A percentile compares a stretch with the other conserved stretches of the same genome.
Conservation (phyloP, 2,113 vertebrate species). For the Ctenodactylus gundi region DNA sequence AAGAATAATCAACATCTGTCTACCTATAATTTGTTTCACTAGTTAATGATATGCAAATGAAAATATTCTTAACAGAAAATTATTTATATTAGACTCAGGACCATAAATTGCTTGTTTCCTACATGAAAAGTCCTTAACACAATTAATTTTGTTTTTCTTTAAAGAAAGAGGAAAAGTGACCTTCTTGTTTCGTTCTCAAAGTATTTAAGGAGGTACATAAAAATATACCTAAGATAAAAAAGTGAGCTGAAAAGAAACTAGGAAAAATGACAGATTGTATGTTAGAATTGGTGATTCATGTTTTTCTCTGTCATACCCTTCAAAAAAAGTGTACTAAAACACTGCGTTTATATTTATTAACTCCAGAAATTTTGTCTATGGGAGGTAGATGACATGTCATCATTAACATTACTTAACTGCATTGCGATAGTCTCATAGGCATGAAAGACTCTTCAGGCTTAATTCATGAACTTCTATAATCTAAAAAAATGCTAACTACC, state of each 20-base stretch:
- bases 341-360: not conserved
- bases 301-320: not conserved
- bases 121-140: not conserved
- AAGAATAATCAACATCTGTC: constrained; percentile 45
- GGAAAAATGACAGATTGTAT: not conserved
- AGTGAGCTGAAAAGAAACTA: not conserved
- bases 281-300: not conserved
- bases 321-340: not conserved
- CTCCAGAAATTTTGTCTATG: not conserved
- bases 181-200: not conserved
- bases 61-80: constrained; percentile 33
- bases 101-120: not conserved
- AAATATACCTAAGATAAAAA: not conserved
- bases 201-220: not conserved
- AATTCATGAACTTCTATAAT: not conserved
- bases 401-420: not conserved
- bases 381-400: not conserved
- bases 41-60: not conserved
- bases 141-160: not conserved
- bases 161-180: not conserved
- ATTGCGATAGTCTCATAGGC: not conserved
- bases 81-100: not conserved
- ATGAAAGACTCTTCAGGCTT: not conserved
- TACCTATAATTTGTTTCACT: constrained; percentile 14
- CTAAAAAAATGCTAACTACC: not conserved